These are phyloP conservation scores for Geotrypetes seraphini DNA, from an alignment of 2,797 vertebrate species.

Conservation along the genomic window DNA sequence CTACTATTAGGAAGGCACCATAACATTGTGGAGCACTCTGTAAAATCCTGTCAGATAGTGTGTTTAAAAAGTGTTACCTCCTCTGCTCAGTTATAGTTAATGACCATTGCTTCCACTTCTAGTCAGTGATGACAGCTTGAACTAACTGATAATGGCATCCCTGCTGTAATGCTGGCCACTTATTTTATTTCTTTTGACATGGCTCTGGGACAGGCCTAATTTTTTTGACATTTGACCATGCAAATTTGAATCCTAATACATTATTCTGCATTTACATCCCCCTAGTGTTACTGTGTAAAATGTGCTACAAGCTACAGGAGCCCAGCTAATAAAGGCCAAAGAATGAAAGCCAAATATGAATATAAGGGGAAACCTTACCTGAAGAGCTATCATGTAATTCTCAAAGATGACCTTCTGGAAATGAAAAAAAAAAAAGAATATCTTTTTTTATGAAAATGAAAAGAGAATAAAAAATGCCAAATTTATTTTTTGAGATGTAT, in stretches of 20 bases:
- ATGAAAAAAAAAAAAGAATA: constrained; percentile 12
- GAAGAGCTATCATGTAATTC: constrained; percentile 51
- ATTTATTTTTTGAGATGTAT: too few relatives aligned
- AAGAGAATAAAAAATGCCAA: too few relatives aligned
- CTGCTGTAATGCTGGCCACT: constrained; percentile 85
- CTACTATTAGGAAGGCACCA: constrained; percentile 49
- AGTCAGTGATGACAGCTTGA: constrained; percentile 92
- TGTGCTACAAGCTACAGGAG: constrained; percentile 71
- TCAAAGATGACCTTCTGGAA: constrained; percentile 55
- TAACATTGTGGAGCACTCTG: constrained; percentile 37
- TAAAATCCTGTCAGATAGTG: constrained; percentile 65
- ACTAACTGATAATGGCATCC: constrained; percentile 94
- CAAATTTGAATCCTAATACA: constrained; percentile 97
- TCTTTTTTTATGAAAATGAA: too few relatives aligned
- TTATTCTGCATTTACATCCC: constrained; percentile 98
- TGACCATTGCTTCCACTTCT: constrained; percentile 81
- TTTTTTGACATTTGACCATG: constrained; percentile 99
- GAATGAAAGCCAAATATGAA: constrained; percentile 73
- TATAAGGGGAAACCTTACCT: constrained; percentile 64
- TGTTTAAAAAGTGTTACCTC: constrained; percentile 51
- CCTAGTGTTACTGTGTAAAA: constrained; percentile 71
- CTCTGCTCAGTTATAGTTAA: constrained; percentile 76
- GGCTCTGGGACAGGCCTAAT: constrained; percentile 95
- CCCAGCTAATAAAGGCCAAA: constrained; percentile 75
- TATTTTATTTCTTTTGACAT: constrained; percentile 96